Evolutionary conservation across 2,888 invertebrate genomes (phyloP).

Genomic region (Byasa hedistus): DNA sequence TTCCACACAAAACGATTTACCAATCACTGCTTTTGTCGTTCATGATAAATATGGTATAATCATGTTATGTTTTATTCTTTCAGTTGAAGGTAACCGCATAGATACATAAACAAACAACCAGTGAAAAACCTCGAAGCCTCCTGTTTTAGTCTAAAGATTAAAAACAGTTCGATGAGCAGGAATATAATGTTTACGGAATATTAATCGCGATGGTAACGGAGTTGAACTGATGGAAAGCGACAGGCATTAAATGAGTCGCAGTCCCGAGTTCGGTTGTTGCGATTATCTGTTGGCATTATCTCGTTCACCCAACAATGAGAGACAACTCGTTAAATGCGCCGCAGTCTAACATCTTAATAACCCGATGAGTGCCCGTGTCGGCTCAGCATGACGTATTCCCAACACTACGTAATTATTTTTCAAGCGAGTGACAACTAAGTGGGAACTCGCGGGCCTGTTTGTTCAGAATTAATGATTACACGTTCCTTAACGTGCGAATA

Average conservation of each 20-base stretch:
- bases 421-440: constrained; percentile 66
- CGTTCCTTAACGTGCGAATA: constrained; percentile 45
- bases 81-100: no score
- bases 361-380: constrained; percentile 66
- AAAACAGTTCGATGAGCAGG: constrained; percentile 1
- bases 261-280: constrained; percentile 53
- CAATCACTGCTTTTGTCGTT: no score
- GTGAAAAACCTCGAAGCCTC: no score
- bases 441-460: constrained; percentile 37
- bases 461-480: constrained; percentile 49
- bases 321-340: constrained; percentile 61
- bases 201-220: constrained; percentile 31
- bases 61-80: no score
- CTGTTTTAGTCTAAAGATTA: constrained; percentile 14
- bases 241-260: constrained; percentile 75
- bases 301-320: constrained; percentile 57
- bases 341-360: constrained; percentile 71
- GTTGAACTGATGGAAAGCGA: constrained; percentile 56
- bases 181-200: constrained; percentile 23
- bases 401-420: constrained; percentile 71
- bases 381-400: constrained; percentile 69
- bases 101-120: no score
- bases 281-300: constrained; percentile 70
- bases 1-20: no score
- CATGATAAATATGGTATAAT: no score